Percentiles rank a stretch among this genome's conserved stretches.
These are phyloP conservation scores for Temnothorax ravouxi DNA, from an alignment of 2,888 invertebrate species.

Conservation along the genomic window DNA sequence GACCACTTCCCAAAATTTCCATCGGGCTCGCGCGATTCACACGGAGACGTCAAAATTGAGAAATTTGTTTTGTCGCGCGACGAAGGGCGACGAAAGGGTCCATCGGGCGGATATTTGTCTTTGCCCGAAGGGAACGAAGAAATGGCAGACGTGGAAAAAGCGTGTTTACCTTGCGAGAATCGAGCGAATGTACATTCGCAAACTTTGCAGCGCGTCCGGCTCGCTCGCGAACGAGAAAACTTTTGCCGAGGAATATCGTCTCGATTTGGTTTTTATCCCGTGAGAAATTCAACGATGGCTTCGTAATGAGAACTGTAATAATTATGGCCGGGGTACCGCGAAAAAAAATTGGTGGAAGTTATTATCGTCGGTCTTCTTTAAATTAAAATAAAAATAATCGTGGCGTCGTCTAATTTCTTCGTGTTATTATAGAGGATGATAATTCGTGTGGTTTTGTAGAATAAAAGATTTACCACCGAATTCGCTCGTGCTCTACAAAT, in stretches of 20 bases:
- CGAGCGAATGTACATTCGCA: slow-evolving; percentile 61
- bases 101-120: slow-evolving; percentile 53
- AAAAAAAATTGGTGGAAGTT: not conserved
- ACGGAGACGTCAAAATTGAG: slow-evolving; percentile 60
- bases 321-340: not conserved
- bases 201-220: slow-evolving; percentile 41
- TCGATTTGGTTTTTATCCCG: not conserved
- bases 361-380: not conserved
- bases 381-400: slow-evolving; percentile 11
- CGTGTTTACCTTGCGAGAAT: slow-evolving; percentile 55
- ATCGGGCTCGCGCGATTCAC: slow-evolving; percentile 26
- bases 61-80: slow-evolving; percentile 58
- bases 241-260: not conserved
- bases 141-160: slow-evolving; percentile 46
- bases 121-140: slow-evolving; percentile 20
- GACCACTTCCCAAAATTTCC: slow-evolving; percentile 3
- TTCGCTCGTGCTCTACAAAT: not conserved
- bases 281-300: not conserved
- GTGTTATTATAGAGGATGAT: slow-evolving; percentile 8
- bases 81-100: slow-evolving; percentile 31
- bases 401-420: not conserved
- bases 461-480: not conserved
- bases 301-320: not conserved
- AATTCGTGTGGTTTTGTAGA: not conserved
- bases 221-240: slow-evolving; percentile 34